Evolutionary conservation across 35 echinoderm and acorn worm genomes (phyloP).

Genomic region (Ophioderma brevispina): DNA sequence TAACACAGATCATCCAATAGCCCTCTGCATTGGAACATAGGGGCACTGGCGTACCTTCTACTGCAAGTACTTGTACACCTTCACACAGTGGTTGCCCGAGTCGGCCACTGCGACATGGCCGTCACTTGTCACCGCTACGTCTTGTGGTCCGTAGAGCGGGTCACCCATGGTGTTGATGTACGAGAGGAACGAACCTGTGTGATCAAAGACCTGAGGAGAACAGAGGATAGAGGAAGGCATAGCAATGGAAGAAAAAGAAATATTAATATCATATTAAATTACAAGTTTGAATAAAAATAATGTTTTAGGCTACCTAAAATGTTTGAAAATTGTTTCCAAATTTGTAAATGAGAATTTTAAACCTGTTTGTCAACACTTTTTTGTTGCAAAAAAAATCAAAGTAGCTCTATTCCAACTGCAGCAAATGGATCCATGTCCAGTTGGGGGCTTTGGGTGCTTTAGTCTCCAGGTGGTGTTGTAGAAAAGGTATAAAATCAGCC

Average conservation of each 20-base stretch:
- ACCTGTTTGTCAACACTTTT: no score
- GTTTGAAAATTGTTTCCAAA: no score
- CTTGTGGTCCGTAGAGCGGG: conserved; percentile 94
- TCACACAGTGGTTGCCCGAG: conserved; percentile 98
- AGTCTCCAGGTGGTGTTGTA: no score
- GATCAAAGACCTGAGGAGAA: conserved; percentile 77
- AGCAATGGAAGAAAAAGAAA: neutral
- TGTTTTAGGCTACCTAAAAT: no score
- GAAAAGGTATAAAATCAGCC: no score
- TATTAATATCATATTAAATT: no score
- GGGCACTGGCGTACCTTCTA: conserved; percentile 98
- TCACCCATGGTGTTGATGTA: conserved; percentile 96
- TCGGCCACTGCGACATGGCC: conserved; percentile 93
- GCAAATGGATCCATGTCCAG: no score
- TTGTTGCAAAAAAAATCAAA: no score
- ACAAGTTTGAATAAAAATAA: no score
- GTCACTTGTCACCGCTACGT: conserved; percentile 85
- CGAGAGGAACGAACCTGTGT: conserved; percentile 86
- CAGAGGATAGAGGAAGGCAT: neutral
- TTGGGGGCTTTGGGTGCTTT: no score
- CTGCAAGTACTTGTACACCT: conserved; percentile 99
- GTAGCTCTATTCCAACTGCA: no score
- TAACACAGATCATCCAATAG: conserved; percentile 65
- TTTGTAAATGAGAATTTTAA: no score
- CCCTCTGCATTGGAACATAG: conserved; percentile 95